A percentile compares a stretch with the other conserved stretches of the same genome.
Conservation (phyloP, 2,113 vertebrate genomes). For the Microtus oregoni region DNA sequence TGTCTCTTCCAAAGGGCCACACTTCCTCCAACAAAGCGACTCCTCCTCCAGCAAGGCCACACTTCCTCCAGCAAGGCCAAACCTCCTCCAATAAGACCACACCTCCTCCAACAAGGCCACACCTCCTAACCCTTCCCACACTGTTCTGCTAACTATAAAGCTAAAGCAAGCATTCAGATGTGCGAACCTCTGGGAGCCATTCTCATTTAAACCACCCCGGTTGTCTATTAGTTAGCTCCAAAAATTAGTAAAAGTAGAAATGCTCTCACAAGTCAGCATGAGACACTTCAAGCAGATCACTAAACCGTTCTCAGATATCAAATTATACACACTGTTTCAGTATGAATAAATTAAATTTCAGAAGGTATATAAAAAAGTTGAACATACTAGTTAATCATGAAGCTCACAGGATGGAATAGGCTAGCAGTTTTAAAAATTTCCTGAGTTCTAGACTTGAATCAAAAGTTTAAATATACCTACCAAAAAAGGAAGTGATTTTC, state of each 20-base stretch:
- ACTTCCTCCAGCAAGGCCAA: too few relatives aligned
- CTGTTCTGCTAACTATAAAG: background rate
- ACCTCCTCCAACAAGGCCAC: background rate
- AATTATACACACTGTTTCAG: background rate
- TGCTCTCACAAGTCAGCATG: background rate
- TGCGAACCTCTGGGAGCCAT: rapidly evolving
- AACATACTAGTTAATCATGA: background rate
- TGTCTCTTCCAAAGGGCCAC: background rate
- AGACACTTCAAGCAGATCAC: background rate
- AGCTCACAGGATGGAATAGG: background rate
- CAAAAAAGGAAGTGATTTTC: background rate
- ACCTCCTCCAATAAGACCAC: too few relatives aligned
- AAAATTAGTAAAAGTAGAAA: background rate
- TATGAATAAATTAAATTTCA: conserved; percentile 17
- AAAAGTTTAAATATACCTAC: background rate
- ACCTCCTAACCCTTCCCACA: background rate
- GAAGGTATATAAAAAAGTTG: background rate
- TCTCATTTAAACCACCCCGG: background rate
- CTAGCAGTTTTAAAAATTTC: conserved; percentile 15
- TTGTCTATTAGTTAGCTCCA: background rate
- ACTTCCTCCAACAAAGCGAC: too few relatives aligned
- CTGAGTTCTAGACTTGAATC: background rate
- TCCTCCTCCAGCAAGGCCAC: background rate
- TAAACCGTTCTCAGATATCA: background rate
- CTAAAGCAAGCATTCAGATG: background rate